Percentiles rank a stretch among this genome's conserved stretches.
These are phyloP conservation scores for Acronicta aceris DNA, from an alignment of 2,888 invertebrate species.

Conservation along the genomic window DNA sequence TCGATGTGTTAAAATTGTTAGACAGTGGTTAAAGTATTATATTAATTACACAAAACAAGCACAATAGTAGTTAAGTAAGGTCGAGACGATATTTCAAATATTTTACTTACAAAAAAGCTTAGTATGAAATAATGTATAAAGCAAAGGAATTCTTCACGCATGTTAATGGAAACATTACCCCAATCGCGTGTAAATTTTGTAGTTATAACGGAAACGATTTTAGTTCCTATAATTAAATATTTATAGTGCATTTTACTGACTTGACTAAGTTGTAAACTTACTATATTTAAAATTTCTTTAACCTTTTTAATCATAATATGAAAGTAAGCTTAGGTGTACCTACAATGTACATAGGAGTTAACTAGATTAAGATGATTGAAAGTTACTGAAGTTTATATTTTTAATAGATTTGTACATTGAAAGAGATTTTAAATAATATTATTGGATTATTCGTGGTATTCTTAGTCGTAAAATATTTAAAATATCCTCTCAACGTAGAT, in stretches of 20 bases:
- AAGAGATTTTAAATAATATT: neutral
- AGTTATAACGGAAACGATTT: neutral
- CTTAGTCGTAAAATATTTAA: slow-evolving; percentile 36
- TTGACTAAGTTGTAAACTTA: slow-evolving; percentile 24
- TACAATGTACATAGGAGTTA: neutral
- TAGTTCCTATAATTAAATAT: slow-evolving; percentile 6
- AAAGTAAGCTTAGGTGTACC: slow-evolving; percentile 17
- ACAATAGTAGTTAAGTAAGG: slow-evolving; percentile 62
- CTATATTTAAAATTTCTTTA: slow-evolving; percentile 11
- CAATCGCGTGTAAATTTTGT: slow-evolving; percentile 1
- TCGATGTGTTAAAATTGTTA: slow-evolving; percentile 78
- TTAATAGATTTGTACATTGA: no score
- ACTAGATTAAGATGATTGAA: no score
- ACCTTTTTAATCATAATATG: slow-evolving; percentile 1
- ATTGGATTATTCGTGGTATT: neutral
- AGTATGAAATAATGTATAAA: neutral
- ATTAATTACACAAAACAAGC: slow-evolving; percentile 70
- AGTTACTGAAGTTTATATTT: neutral
- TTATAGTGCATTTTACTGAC: slow-evolving; percentile 3
- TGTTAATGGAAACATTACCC: slow-evolving; percentile 3
- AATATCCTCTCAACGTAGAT: slow-evolving; percentile 31
- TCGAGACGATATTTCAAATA: slow-evolving; percentile 56
- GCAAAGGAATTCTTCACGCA: neutral
- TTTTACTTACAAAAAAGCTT: slow-evolving; percentile 15
- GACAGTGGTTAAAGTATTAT: slow-evolving; percentile 52